phyloP scores from a whole-genome alignment of 2,113 vertebrate genomes.

The Neomonachus schauinslandi region DNA sequence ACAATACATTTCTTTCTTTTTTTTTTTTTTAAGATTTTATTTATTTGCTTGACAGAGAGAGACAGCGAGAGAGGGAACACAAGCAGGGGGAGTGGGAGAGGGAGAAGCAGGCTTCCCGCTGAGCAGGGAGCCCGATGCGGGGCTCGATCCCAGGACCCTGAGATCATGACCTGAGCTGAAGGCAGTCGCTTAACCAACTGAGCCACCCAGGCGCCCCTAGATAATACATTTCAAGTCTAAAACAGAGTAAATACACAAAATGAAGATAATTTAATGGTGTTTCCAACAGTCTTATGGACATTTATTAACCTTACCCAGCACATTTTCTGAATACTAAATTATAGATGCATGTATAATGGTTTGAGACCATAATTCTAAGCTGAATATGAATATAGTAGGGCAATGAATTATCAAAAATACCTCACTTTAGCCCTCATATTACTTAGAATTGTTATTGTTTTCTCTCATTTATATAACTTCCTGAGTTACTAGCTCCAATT shows the following conservation, averaged over 20 bases:
- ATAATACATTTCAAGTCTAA: not conserved
- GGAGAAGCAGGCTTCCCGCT: too few relatives aligned
- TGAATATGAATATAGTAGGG: not conserved
- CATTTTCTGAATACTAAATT: not conserved
- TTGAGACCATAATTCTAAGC: not conserved
- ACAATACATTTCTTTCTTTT: not conserved
- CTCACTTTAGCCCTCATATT: not conserved
- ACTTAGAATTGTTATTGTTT: not conserved
- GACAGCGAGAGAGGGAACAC: too few relatives aligned
- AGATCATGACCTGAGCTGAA: too few relatives aligned
- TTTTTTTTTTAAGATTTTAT: too few relatives aligned
- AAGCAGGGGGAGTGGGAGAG: too few relatives aligned
- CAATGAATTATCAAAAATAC: not conserved
- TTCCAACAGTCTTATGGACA: not conserved
- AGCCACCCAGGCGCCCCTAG: too few relatives aligned
- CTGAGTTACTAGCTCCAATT: not conserved
- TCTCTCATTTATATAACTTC: not conserved
- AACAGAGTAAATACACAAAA: not conserved
- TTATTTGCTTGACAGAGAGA: too few relatives aligned
- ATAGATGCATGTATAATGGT: not conserved
- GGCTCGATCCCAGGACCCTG: too few relatives aligned
- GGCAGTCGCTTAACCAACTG: too few relatives aligned
- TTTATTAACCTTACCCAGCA: not conserved
- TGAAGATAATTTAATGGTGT: constrained; percentile 12
- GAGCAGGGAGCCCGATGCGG: too few relatives aligned